Percentiles rank a stretch among this genome's conserved stretches.
phyloP scores from a whole-genome alignment of 2,888 invertebrate genomes.

The Pherbina coryleti region DNA sequence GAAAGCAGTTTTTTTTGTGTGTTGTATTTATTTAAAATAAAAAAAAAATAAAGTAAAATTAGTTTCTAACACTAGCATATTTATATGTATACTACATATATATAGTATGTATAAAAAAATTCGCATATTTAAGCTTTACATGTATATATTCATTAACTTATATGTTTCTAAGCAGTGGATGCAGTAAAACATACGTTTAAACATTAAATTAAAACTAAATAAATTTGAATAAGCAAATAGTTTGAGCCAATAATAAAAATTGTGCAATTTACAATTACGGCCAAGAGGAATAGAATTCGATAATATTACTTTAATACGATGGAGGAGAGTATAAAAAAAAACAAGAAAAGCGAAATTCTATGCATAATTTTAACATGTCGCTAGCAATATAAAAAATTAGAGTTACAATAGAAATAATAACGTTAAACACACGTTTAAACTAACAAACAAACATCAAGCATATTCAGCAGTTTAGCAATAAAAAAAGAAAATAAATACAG shows the following conservation, averaged over 20 bases:
- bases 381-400: not conserved
- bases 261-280: slow-evolving; percentile 24
- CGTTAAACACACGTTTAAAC: not conserved
- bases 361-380: not conserved
- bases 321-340: not conserved
- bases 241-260: slow-evolving; percentile 13
- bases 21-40: slow-evolving; percentile 30
- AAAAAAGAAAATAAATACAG: slow-evolving; percentile 30
- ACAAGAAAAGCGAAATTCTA: not conserved
- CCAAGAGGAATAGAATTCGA: slow-evolving; percentile 6
- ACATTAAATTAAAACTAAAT: slow-evolving; percentile 14
- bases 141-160: slow-evolving; percentile 8
- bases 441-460: not conserved
- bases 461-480: slow-evolving; percentile 18
- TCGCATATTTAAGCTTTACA: slow-evolving; percentile 5
- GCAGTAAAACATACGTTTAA: slow-evolving; percentile 2
- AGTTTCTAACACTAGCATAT: no score
- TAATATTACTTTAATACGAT: not conserved
- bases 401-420: not conserved
- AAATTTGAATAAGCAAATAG: slow-evolving; percentile 19
- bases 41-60: no score
- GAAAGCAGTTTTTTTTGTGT: slow-evolving; percentile 50
- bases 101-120: slow-evolving; percentile 40
- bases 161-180: not conserved
- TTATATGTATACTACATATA: slow-evolving; percentile 6